Percentiles rank a stretch among this genome's conserved stretches.
phyloP scores from a whole-genome alignment of 2,888 invertebrate genomes.

The Sepiola atlantica region DNA sequence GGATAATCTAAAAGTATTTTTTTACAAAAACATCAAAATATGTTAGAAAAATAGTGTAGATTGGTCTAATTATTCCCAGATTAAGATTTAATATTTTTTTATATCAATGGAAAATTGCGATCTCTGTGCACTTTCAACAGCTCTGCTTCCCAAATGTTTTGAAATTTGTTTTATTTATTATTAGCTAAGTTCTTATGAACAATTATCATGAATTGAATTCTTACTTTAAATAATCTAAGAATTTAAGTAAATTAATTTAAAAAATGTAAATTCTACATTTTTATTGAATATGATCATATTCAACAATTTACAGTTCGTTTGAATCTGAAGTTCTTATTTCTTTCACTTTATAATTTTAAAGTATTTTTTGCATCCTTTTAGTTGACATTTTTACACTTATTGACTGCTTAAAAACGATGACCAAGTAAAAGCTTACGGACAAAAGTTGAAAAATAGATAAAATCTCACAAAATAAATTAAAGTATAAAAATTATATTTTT shows the following conservation, averaged over 20 bases:
- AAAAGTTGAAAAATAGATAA: no score
- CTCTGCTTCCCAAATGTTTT: neutral
- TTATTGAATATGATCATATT: neutral
- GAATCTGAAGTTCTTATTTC: neutral
- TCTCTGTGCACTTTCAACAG: neutral
- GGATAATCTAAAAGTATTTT: no score
- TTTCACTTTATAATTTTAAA: neutral
- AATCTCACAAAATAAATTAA: no score
- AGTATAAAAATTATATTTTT: no score
- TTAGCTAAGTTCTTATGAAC: neutral
- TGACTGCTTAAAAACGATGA: neutral
- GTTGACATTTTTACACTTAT: neutral
- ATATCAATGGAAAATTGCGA: neutral
- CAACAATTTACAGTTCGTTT: neutral
- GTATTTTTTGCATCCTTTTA: neutral
- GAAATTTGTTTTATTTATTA: neutral
- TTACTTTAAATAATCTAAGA: neutral
- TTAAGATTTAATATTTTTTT: neutral
- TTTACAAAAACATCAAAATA: no score
- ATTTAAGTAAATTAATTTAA: neutral
- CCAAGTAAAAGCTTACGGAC: neutral
- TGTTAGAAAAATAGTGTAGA: no score
- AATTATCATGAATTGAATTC: neutral
- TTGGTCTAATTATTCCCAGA: neutral
- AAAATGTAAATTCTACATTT: neutral